Percentiles rank a stretch among this genome's conserved stretches.
Evolutionary conservation across 2,113 vertebrate species (phyloP).

Genomic region (Pangasianodon gigas): DNA sequence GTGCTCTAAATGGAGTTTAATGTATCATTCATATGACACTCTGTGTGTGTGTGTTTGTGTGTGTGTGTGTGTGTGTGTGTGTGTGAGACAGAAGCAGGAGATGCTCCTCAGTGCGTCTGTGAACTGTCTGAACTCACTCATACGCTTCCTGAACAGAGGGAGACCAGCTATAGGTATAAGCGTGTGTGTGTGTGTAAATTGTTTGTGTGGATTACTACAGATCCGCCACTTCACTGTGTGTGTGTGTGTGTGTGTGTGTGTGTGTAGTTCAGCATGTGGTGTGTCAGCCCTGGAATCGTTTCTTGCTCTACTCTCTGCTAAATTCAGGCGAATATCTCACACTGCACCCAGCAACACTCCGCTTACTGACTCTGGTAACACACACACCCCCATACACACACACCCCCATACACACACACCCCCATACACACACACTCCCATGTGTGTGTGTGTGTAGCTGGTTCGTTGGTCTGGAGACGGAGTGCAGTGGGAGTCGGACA

Average conservation of each 20-base stretch:
- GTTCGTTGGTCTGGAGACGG: slow-evolving; percentile 72
- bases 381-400: slow-evolving; percentile 5
- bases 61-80: slow-evolving; percentile 46
- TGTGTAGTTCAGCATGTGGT: slow-evolving; percentile 75
- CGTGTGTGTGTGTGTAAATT: background rate
- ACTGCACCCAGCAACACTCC: slow-evolving; percentile 83
- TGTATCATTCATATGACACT: background rate
- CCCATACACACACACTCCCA: too few relatives aligned
- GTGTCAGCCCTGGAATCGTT: slow-evolving; percentile 87
- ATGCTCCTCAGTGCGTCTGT: slow-evolving; percentile 79
- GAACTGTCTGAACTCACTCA: slow-evolving; percentile 82
- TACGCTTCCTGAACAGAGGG: slow-evolving; percentile 79
- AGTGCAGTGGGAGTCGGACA: slow-evolving; percentile 74
- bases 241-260: slow-evolving; percentile 34
- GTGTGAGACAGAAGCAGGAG: slow-evolving; percentile 81
- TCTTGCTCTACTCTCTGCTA: slow-evolving; percentile 82
- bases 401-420: background rate
- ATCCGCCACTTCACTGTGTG: background rate
- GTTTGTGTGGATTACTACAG: background rate
- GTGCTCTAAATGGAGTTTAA: background rate
- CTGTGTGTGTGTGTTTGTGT: background rate
- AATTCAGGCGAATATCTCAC: slow-evolving; percentile 72
- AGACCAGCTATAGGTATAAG: slow-evolving; percentile 59
- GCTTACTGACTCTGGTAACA: slow-evolving; percentile 83
- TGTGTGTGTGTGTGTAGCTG: slow-evolving; percentile 72